These are phyloP conservation scores for Oceanites oceanicus DNA, from an alignment of 2,113 vertebrate genomes.

Conservation along the genomic window DNA sequence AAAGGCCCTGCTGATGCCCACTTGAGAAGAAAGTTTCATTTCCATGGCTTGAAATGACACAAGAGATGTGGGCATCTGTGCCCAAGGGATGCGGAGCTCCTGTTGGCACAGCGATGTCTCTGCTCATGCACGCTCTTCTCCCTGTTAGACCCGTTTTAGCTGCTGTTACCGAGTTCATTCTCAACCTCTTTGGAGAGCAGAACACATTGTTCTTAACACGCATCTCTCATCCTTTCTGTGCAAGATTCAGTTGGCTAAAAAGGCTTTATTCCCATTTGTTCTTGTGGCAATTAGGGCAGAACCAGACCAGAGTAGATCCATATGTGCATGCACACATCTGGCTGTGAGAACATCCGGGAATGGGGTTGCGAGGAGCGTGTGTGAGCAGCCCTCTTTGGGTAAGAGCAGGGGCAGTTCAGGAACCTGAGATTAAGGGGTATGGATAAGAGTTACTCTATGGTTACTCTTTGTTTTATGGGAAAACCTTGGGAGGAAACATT, in stretches of 20 bases:
- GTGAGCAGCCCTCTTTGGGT: neutral
- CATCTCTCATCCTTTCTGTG: neutral
- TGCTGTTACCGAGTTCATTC: neutral
- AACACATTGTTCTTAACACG: neutral
- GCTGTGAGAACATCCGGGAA: neutral
- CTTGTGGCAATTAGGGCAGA: neutral
- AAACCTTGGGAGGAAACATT: neutral
- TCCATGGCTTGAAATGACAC: neutral
- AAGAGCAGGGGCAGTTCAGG: neutral
- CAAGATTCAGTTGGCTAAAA: neutral
- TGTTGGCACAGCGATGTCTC: neutral
- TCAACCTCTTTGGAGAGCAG: neutral
- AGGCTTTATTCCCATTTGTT: neutral
- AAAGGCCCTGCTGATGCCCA: neutral
- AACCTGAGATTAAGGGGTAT: neutral
- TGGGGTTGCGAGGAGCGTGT: neutral
- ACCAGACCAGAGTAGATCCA: neutral
- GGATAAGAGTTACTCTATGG: neutral
- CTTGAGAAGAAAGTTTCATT: neutral
- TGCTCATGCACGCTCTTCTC: neutral
- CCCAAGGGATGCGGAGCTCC: neutral
- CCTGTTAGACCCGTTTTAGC: too few species aligned
- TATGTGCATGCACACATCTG: neutral
- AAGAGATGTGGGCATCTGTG: neutral
- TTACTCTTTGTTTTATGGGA: neutral